A percentile compares a stretch with the other conserved stretches of the same genome.
Conservation (phyloP, 2,888 invertebrate genomes). For the Eupithecia pulchellata region DNA sequence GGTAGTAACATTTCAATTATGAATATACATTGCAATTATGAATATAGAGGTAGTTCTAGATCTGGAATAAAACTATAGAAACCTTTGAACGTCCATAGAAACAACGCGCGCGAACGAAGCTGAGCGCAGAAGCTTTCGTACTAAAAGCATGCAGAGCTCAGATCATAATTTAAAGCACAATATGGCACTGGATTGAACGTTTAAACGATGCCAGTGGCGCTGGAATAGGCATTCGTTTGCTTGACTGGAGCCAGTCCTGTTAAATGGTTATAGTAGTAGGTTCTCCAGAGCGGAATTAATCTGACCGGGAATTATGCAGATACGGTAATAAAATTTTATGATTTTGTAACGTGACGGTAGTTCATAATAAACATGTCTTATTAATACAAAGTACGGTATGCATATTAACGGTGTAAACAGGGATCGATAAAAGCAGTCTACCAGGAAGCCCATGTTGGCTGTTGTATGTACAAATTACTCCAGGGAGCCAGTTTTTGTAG, state of each 20-base stretch:
- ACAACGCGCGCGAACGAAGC: no score
- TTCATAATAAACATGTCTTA: slow-evolving; percentile 41
- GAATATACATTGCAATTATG: no score
- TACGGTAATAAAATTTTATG: slow-evolving; percentile 21
- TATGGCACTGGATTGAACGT: not conserved
- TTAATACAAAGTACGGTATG: slow-evolving; percentile 1
- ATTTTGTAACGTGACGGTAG: slow-evolving; percentile 50
- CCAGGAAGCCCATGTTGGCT: slow-evolving; percentile 34
- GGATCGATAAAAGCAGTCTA: slow-evolving; percentile 29
- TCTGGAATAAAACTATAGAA: no score
- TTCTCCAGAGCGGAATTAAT: slow-evolving; percentile 43
- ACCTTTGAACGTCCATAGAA: no score
- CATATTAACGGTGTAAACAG: slow-evolving; percentile 25
- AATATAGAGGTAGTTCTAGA: no score
- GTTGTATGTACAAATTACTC: slow-evolving; percentile 26
- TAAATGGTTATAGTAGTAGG: not conserved
- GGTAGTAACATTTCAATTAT: no score
- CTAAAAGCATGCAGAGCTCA: not conserved
- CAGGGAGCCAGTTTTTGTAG: slow-evolving; percentile 26
- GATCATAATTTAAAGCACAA: not conserved
- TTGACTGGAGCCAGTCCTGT: not conserved
- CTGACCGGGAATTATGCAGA: slow-evolving; percentile 4
- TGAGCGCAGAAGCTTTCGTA: not conserved
- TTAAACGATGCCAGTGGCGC: not conserved
- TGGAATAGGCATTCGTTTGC: not conserved